Percentiles rank a stretch among this genome's conserved stretches.
Conservation (phyloP, 2,797 vertebrate genomes). For the Rhabdomys pumilio region DNA sequence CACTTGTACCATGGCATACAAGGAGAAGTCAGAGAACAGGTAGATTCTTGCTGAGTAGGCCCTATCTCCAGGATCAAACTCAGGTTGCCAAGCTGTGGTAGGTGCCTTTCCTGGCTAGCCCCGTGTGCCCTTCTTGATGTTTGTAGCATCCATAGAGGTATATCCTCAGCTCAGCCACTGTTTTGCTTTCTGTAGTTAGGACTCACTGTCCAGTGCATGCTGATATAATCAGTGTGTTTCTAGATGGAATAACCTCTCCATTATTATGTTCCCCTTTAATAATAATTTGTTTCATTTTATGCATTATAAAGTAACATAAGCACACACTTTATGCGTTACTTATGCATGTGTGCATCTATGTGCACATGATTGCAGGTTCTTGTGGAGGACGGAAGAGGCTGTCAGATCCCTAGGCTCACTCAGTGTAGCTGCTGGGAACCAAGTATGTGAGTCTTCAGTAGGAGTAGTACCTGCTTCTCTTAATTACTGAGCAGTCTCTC, state of each 20-base stretch:
- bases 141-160: too few species aligned
- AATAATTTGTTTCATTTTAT: neutral
- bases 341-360: neutral
- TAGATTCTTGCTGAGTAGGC: neutral
- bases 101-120: neutral
- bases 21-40: neutral
- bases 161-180: neutral
- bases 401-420: neutral
- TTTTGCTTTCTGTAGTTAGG: neutral
- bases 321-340: neutral
- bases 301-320: too few species aligned
- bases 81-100: neutral
- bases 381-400: neutral
- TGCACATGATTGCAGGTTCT: neutral
- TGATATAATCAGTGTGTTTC: neutral
- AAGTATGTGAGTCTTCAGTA: neutral
- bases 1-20: neutral
- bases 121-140: neutral
- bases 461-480: neutral
- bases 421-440: neutral
- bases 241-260: neutral
- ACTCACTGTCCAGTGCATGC: neutral
- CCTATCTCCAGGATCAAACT: neutral
- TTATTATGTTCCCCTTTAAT: neutral
- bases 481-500: neutral